Base-by-base conservation (phyloP, 2,888 invertebrate species). In the Melinaea menophilus region DNA sequence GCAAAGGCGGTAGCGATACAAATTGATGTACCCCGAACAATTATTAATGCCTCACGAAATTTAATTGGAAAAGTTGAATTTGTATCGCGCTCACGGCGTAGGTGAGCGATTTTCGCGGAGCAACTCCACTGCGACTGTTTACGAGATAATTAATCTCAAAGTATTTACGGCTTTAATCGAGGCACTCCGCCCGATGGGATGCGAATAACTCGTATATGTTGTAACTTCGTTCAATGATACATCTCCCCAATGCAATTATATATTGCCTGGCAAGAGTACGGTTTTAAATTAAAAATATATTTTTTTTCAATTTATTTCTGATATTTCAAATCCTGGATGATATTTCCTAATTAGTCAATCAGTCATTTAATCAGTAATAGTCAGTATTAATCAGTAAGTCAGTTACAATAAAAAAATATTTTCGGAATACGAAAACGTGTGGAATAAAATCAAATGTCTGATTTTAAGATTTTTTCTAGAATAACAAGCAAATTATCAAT, bases 51-150 rank as follows among this genome's bases (percentile, higher is more conserved):
- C 89, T 91, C 90, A 91, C 89, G 90, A 91, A 91, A 91, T 91
- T 91, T 91, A 91, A 91, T 91, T 91, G 91, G 91, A 91, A 91
- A 91, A 91, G 91, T 91, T 91, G 90, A 90, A 91, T 90, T 90
- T 88, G 90, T 90, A 88, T 88, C 90, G 85, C 85, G 88, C 85
- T 87, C 85, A 87, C 89, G 88, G 88, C 86, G 88, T 89, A 90
- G 90, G 90, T 90, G 89, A 87, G 88, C 88, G 88, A 86, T 87
- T 85, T 82, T 80, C 80, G 81, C 76, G 79, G 79, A 79, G 82
- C 78, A 79, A 71, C 71, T 69, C 77, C 80, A 78, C 74, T 81
- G 82, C 85, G 86, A 89, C 87, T 90, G 90, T 90, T 90, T 90
- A 90, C 90, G 90, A 89, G 88, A 90, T 90, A 90, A 90, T 90